Conservation (phyloP, 2,113 vertebrate genomes). For the Shinisaurus crocodilurus region DNA sequence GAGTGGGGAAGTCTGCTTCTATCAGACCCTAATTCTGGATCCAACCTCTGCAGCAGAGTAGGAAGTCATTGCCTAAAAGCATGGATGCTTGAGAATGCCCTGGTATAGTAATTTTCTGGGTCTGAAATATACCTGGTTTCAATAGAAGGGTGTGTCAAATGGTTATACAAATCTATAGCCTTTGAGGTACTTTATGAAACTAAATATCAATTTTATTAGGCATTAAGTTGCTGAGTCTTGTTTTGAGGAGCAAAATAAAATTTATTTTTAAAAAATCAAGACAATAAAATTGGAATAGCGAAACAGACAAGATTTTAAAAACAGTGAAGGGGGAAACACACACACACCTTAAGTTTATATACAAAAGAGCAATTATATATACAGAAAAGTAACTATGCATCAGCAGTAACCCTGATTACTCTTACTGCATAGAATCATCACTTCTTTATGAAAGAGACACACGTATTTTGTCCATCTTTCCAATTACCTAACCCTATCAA, state of each 20-base stretch:
- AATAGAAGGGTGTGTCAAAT: background rate
- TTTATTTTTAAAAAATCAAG: conserved; percentile 3
- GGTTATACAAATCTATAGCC: background rate
- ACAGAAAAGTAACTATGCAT: conserved; percentile 21
- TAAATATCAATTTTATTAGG: background rate
- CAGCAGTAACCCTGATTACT: conserved; percentile 1
- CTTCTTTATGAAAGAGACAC: background rate
- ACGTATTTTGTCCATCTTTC: background rate
- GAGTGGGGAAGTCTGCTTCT: too few species aligned
- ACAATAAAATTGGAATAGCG: conserved; percentile 1
- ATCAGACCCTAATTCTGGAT: too few species aligned
- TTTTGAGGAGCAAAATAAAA: conserved; percentile 3
- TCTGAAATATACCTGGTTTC: background rate
- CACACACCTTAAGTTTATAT: conserved; percentile 12
- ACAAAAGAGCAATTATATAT: conserved; percentile 21
- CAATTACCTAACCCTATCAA: background rate
- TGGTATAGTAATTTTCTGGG: background rate
- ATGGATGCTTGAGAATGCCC: too few species aligned
- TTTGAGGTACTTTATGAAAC: background rate
- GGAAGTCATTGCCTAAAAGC: too few species aligned
- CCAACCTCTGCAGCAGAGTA: too few species aligned
- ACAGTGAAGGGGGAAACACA: background rate
- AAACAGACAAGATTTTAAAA: background rate
- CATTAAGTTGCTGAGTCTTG: conserved; percentile 17
- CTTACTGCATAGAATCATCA: conserved; percentile 12